Percentiles rank a stretch among this genome's conserved stretches.
Evolutionary conservation across 2,113 vertebrate genomes (phyloP).

Genomic region (Campylomormyrus numenius): DNA sequence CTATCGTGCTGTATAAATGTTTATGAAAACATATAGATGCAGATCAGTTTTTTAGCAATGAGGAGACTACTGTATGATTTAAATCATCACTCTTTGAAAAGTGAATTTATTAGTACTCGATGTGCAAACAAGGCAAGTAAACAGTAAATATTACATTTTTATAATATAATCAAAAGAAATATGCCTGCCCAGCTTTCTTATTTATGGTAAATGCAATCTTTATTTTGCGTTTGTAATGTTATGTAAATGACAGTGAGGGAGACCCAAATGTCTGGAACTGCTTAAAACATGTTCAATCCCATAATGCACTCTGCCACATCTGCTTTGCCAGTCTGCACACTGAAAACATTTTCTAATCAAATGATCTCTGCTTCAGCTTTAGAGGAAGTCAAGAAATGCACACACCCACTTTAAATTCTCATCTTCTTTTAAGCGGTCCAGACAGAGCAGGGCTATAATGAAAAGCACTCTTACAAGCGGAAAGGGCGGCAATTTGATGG

Average conservation of each 20-base stretch:
- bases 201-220: background rate
- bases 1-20: background rate
- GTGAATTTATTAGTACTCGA: background rate
- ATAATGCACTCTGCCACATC: slow-evolving; percentile 25
- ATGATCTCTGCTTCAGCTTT: slow-evolving; percentile 27
- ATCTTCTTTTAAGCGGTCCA: slow-evolving; percentile 39
- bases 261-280: slow-evolving; percentile 17
- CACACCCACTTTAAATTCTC: slow-evolving; percentile 36
- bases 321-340: slow-evolving; percentile 19
- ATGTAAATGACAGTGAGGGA: background rate
- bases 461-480: slow-evolving; percentile 46
- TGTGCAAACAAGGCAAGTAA: background rate
- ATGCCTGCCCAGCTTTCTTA: background rate
- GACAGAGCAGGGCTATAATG: slow-evolving; percentile 39
- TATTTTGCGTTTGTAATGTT: background rate
- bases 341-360: slow-evolving; percentile 36
- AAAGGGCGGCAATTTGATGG: slow-evolving; percentile 36
- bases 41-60: background rate
- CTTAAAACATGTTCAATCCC: slow-evolving; percentile 19
- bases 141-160: background rate
- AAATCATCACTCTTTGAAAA: background rate
- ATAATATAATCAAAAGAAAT: background rate
- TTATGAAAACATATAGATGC: background rate
- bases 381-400: slow-evolving; percentile 23
- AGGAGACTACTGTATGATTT: background rate